Evolutionary conservation across 35 echinoderm and acorn worm genomes (phyloP), one percentile per base, ranked within the genome.

Genomic region (Anneissia japonica): DNA sequence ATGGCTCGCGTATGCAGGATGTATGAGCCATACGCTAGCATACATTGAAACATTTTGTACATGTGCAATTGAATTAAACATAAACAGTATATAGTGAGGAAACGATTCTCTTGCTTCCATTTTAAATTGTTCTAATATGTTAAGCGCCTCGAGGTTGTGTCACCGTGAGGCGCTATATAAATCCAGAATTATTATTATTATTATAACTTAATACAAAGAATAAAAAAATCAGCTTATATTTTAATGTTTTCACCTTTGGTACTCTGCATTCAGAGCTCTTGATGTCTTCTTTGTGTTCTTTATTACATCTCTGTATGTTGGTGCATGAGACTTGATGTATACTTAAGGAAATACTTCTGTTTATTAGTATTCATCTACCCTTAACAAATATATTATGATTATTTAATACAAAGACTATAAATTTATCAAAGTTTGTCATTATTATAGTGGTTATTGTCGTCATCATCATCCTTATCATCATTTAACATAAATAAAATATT

Each of bases 291-390:
- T 83, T 46, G 94, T 90, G 34, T 93, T 88, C 80, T 88, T 97
- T 80, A 97, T 97, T 29, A 97, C 91, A 46, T 97, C 94, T 72
- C 85, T 77, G 86, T 97, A 97, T 17, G 94, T 97, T 36, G 91
- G 91, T 32, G 94, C 94, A 88, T 91, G 94, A 6, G 79, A 77
- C 75, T 35, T 90, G 37, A 39, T 23, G 2, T 32, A 79, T 43
- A 29, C 3, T 46, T 76, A 86, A 86, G 84, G 72, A 86, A 81
- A 77, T 77, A 10, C 40, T 23, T 19, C n/a, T n/a, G n/a, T n/a
- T n/a, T n/a, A n/a, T n/a, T n/a, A n/a, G n/a, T n/a, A n/a, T n/a
- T n/a, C n/a, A n/a, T n/a, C n/a, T n/a, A n/a, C n/a, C n/a, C n/a
- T n/a, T n/a, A n/a, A n/a, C n/a, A n/a, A n/a, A n/a, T n/a, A n/a